Evolutionary conservation across 2,113 vertebrate species (phyloP).

Genomic region (Carettochelys insculpta): DNA sequence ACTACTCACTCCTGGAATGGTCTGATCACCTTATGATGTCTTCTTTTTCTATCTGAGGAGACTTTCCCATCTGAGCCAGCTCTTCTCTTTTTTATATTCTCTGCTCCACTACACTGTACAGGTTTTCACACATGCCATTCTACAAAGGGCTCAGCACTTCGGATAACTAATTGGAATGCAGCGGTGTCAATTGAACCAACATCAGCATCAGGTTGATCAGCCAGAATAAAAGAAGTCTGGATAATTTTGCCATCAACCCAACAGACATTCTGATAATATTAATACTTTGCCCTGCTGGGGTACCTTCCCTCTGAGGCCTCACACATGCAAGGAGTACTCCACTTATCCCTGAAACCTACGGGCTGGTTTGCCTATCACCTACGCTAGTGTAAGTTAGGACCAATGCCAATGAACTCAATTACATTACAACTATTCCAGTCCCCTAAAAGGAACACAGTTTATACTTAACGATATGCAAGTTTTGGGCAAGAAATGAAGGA

Average conservation of each 20-base stretch:
- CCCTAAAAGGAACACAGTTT: background rate
- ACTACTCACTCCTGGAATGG: background rate
- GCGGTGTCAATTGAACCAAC: background rate
- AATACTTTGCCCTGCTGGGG: background rate
- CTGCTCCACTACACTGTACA: background rate
- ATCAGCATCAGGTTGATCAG: background rate
- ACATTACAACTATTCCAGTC: background rate
- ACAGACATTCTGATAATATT: background rate
- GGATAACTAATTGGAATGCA: background rate
- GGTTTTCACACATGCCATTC: background rate
- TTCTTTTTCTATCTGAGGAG: background rate
- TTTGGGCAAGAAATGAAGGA: background rate
- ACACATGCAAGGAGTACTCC: background rate
- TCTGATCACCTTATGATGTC: background rate
- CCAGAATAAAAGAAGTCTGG: background rate
- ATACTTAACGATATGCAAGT: background rate
- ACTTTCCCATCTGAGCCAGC: background rate
- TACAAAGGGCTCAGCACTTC: background rate
- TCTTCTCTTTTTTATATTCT: fast-evolving
- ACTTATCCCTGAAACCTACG: background rate
- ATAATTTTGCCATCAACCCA: background rate
- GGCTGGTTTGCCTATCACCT: background rate
- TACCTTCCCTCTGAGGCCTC: background rate
- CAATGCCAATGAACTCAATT: background rate
- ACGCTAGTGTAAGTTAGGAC: background rate